Percentiles rank a stretch among this genome's conserved stretches.
phyloP scores from a whole-genome alignment of 2,888 invertebrate species.

The Lymantria dispar region DNA sequence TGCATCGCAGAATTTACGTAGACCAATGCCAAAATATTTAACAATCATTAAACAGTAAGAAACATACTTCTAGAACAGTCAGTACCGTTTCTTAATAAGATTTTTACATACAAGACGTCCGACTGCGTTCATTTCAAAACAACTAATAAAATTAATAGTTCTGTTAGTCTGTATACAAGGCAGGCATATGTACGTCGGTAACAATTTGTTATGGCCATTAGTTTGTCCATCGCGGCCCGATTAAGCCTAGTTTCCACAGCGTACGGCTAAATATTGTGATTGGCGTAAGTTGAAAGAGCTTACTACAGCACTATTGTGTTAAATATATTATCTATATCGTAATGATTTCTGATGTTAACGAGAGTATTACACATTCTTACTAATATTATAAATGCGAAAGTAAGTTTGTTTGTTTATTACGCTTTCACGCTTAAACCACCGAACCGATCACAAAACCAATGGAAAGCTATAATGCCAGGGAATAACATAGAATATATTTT shows the following conservation, averaged over 20 bases:
- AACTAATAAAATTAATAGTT: slow-evolving; percentile 46
- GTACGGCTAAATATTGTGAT: slow-evolving; percentile 35
- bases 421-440: no score
- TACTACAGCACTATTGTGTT: slow-evolving; percentile 1
- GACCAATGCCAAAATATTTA: background rate
- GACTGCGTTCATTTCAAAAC: slow-evolving; percentile 35
- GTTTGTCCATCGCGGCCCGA: slow-evolving; percentile 42
- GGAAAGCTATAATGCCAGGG: no score
- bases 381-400: no score
- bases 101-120: slow-evolving; percentile 8
- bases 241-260: slow-evolving; percentile 51
- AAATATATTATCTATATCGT: no score
- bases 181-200: slow-evolving; percentile 35
- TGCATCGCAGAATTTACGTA: no score
- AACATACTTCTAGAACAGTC: slow-evolving; percentile 16
- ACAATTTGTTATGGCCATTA: slow-evolving; percentile 61
- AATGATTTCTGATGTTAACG: no score
- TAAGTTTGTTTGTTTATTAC: no score
- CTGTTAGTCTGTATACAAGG: slow-evolving; percentile 38
- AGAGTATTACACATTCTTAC: no score
- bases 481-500: no score
- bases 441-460: no score
- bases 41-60: background rate
- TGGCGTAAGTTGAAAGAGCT: slow-evolving; percentile 30
- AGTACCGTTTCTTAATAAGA: slow-evolving; percentile 17